Conservation (phyloP, 2,113 vertebrate species). For the Hemibagrus wyckioides region DNA sequence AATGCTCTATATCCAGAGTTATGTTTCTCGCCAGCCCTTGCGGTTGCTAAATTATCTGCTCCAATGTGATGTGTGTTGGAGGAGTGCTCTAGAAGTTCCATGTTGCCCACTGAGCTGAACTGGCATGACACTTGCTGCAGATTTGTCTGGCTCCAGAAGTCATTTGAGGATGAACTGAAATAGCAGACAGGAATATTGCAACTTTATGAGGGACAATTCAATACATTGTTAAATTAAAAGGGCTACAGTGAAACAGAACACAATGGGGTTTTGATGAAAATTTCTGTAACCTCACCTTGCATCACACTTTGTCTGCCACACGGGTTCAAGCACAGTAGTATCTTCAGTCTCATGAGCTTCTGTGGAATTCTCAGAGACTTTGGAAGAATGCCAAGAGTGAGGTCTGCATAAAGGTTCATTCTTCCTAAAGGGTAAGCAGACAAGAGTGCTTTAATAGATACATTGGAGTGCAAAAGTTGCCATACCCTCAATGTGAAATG, state of each 20-base stretch:
- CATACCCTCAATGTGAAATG: neutral
- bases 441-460: conserved; percentile 11
- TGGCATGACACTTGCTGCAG: conserved; percentile 74
- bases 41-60: conserved; percentile 22
- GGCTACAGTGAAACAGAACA: neutral
- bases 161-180: conserved; percentile 78
- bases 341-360: conserved; percentile 65
- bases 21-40: conserved; percentile 64
- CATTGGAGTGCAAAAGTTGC: neutral
- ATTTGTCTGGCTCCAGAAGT: conserved; percentile 77
- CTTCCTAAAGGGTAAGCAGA: conserved; percentile 70
- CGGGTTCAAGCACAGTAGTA: conserved; percentile 35
- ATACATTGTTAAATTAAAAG: neutral
- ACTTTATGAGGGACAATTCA: neutral
- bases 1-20: conserved; percentile 83
- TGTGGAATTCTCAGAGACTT: conserved; percentile 79
- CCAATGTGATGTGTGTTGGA: conserved; percentile 71
- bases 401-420: conserved; percentile 80
- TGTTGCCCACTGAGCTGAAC: conserved; percentile 77
- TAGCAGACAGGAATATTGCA: neutral
- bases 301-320: conserved; percentile 78
- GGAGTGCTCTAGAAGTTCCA: conserved; percentile 82
- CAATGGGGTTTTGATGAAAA: neutral
- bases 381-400: conserved; percentile 89
- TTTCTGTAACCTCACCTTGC: conserved; percentile 74